Base-by-base conservation (phyloP, 2,113 vertebrate genomes). In the Rhinoptilus africanus region DNA sequence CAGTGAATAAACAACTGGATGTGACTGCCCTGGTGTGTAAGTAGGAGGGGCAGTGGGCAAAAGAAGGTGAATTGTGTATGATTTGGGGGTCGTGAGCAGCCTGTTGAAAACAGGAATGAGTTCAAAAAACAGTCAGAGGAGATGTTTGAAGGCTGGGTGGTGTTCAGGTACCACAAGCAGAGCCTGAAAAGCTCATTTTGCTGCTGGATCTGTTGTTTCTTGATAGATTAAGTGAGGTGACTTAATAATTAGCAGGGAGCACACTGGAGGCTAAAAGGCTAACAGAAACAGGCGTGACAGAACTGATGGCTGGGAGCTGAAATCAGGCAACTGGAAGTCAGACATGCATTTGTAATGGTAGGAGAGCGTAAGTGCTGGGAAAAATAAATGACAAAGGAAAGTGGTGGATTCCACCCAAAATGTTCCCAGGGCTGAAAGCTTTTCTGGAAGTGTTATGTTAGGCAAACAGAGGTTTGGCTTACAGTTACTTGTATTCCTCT, bases 201-300 rank as follows among this genome's bases (percentile, higher is more conserved):
- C 79, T 88, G 30, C 41, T 74, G 34, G 4, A 8, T 48, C 45
- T 87, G 50, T 51, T 74, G 22, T 90, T 96, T 88, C 47, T 82
- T 59, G 30, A 8, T 57, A 71, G n/a, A 5, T 72, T 72, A n/a
- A 73, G 15, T 21, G 14, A 6, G 32, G n/a, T n/a, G 60, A 37
- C 50, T 41, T 74, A 50, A 15, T 84, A 87, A 66, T 6, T 48
- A 50, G 9, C 2, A 8, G 23, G 59, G 48, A 69, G 57, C 11
- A 8, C 0, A 0, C 30, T 53, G 68, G 37, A 77, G 45, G 28
- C 64, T 53, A 17, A 63, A 77, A 87, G 0, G 1, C 73, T 56
- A 21, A 34, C 37, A 72, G 45, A 51, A 71, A 8, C 18, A 41
- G 35, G 16, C 4, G 0, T 48, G 43, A 43, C 30, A 37, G 62